Evolutionary conservation across 2,113 vertebrate species (phyloP).

Genomic region (Phylloscopus trochiloides): DNA sequence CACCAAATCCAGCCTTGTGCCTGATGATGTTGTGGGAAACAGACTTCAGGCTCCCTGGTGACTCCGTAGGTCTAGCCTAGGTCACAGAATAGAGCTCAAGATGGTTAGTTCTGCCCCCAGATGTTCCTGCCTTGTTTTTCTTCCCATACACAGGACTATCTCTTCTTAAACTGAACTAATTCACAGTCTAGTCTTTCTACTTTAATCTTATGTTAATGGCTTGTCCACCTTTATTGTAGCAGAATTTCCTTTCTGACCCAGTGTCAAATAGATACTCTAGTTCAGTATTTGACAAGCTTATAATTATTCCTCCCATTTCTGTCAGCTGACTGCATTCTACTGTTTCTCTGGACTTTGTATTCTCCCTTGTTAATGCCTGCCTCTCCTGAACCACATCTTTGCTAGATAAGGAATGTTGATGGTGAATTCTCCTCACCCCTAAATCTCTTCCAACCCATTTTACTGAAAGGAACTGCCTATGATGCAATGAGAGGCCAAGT

Average conservation of each 20-base stretch:
- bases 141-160: background rate
- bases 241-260: background rate
- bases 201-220: background rate
- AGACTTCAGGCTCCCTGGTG: background rate
- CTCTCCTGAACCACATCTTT: background rate
- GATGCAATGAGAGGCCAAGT: background rate
- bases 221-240: background rate
- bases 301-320: background rate
- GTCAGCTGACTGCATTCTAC: background rate
- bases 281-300: background rate
- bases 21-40: constrained; percentile 12
- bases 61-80: background rate
- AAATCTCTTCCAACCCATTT: background rate
- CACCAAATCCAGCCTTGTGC: background rate
- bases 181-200: background rate
- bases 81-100: background rate
- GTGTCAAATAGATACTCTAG: background rate
- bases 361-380: background rate
- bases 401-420: background rate
- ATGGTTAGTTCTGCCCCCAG: background rate
- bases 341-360: background rate
- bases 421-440: background rate
- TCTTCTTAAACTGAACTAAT: background rate
- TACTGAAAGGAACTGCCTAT: background rate
- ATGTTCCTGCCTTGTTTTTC: background rate